A percentile compares a stretch with the other conserved stretches of the same genome.
Conservation (phyloP, 2,113 vertebrate genomes). For the Misgurnus mizolepis region DNA sequence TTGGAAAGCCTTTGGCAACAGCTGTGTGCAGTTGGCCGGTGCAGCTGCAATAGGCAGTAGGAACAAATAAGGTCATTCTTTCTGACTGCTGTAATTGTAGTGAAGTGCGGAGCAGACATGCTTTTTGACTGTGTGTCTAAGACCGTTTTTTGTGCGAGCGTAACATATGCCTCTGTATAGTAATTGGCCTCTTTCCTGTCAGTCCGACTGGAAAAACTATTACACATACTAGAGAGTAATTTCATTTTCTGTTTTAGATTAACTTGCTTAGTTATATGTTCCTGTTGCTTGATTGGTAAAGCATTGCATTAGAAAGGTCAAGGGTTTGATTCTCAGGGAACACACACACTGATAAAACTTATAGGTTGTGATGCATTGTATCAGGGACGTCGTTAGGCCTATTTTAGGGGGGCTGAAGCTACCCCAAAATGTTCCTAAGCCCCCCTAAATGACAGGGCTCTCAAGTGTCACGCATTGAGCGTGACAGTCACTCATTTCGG, state of each 20-base stretch:
- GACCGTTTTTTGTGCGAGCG: slow-evolving; percentile 1
- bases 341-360: no score
- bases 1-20: slow-evolving; percentile 36
- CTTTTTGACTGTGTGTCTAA: slow-evolving; percentile 12
- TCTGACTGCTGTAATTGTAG: slow-evolving; percentile 38
- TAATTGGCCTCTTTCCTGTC: slow-evolving; percentile 34
- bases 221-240: neutral
- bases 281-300: no score
- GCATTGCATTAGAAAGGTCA: neutral
- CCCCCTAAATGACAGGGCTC: no score
- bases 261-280: neutral
- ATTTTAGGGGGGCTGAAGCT: no score
- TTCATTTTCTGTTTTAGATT: neutral
- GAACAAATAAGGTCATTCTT: slow-evolving; percentile 45
- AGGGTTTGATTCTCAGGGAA: no score
- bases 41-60: slow-evolving; percentile 29
- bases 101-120: slow-evolving; percentile 13
- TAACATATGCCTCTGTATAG: slow-evolving; percentile 17
- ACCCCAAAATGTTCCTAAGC: no score
- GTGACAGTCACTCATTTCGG: no score
- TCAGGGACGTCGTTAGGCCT: no score
- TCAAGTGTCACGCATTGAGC: no score
- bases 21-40: slow-evolving; percentile 34
- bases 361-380: no score
- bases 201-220: slow-evolving; percentile 11